Evolutionary conservation across 92 coral and sea anemone genomes (phyloP), one percentile per base, ranked within the genome.

Genomic region (Phenganax stokvisi): DNA sequence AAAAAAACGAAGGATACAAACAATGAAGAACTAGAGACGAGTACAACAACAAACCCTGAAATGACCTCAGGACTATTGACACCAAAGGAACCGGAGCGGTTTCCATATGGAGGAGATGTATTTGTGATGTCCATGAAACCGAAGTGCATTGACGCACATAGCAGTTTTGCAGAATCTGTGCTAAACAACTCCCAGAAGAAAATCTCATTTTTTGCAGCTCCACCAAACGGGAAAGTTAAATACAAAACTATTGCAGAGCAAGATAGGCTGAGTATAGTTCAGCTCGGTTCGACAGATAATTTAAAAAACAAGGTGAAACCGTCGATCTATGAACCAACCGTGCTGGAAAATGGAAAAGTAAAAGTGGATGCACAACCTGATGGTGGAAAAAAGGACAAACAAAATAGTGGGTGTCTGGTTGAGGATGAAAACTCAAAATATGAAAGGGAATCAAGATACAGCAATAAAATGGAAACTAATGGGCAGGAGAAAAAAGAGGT

Each of bases 191-290:
- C 74, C 6, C 83, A 74, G 30, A 47, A 63, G 65, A 72, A 57
- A 16, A 65, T 79, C 11, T 16, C 51, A 0, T 79, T 79, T 53
- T 79, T 79, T 53, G 83, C 83, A 12, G 69, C 63, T 7, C 25
- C 63, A 12, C 83, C 83, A 10, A 79, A 79, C 61, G 83, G 83
- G 37, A 79, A 65, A 28, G 31, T 78, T 5, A 62, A 52, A 62
- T 73, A 64, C 51, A 72, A 64, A 60, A 25, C 44, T 12, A 63
- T 78, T 44, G 61, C 13, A 4, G 73, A 64, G 13, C 59, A 63
- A 16, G 61, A 62, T 62, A 62, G 53, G 29, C 27, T 78, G 68
- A 47, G 10, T 63, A 44, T 78, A 12, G 73, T 51, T 51, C 54
- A 77, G 31, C 52, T 77, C 9, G 73, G 82, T n/a, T 0, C 52